Conservation (phyloP, 2,797 vertebrate species). For the Myripristis jacobus region DNA sequence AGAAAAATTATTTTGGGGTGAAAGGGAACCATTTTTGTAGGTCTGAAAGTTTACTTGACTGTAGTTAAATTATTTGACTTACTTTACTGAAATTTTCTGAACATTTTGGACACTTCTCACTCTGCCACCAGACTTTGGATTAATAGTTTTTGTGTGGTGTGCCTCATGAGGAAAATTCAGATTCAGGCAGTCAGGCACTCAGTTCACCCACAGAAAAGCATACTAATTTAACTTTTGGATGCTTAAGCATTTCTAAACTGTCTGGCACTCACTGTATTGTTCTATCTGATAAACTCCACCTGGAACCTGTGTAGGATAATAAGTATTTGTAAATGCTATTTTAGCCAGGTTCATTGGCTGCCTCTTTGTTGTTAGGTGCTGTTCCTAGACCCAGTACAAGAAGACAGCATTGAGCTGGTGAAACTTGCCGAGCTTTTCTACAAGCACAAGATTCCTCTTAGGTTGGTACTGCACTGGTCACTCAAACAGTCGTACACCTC, state of each 20-base stretch:
- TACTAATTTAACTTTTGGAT: constrained; percentile 1
- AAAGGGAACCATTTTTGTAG: not conserved
- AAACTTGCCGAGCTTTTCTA: constrained; percentile 92
- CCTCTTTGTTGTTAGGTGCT: constrained; percentile 76
- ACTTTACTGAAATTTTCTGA: too few relatives aligned
- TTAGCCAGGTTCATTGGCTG: constrained; percentile 7
- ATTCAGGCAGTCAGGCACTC: not conserved
- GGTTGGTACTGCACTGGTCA: constrained; percentile 79
- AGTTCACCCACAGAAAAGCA: not conserved
- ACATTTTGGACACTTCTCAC: too few relatives aligned
- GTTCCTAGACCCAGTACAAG: constrained; percentile 89
- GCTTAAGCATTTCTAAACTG: not conserved
- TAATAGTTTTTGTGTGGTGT: not conserved
- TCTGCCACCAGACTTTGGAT: too few relatives aligned
- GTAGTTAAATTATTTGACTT: not conserved
- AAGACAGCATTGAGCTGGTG: constrained; percentile 88
- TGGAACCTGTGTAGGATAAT: not conserved
- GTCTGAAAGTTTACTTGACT: too few relatives aligned
- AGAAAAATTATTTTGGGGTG: not conserved
- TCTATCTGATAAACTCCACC: not conserved
- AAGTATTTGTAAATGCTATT: constrained; percentile 1
- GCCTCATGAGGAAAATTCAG: not conserved
- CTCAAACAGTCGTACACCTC: constrained; percentile 33
- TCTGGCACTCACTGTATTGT: not conserved
- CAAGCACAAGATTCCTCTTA: constrained; percentile 91